These are phyloP conservation scores for Drosophila ananassae DNA, from an alignment of 1,140 invertebrate species.

Conservation along the genomic window DNA sequence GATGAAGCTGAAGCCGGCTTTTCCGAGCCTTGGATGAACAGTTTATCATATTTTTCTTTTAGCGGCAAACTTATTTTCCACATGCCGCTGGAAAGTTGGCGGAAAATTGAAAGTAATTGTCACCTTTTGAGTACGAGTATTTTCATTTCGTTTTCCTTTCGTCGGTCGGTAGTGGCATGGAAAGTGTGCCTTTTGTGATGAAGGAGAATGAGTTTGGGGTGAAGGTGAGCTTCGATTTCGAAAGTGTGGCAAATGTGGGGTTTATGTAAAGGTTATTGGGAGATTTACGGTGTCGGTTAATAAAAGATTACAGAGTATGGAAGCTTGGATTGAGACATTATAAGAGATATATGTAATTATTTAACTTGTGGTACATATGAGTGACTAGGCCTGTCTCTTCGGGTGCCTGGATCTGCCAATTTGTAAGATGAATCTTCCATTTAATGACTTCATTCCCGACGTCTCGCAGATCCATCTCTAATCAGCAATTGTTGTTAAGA, in stretches of 20 bases:
- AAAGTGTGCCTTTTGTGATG: conserved; percentile 49
- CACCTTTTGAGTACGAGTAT: conserved; percentile 59
- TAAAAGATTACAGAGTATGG: neutral
- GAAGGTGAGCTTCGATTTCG: conserved; percentile 50
- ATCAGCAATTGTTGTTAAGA: conserved; percentile 50
- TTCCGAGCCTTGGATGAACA: conserved; percentile 26
- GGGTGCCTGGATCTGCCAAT: conserved; percentile 1
- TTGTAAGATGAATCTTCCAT: conserved; percentile 31
- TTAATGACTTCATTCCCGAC: conserved; percentile 45
- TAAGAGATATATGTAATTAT: neutral
- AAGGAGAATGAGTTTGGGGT: conserved; percentile 44
- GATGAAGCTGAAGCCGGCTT: conserved; percentile 16
- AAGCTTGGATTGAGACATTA: neutral
- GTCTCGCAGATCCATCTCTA: conserved; percentile 43
- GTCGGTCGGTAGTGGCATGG: conserved; percentile 26
- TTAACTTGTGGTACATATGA: neutral
- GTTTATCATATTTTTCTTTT: conserved; percentile 18
- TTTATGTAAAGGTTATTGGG: conserved; percentile 11
- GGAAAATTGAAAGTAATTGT: conserved; percentile 81
- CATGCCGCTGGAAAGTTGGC: conserved; percentile 41
- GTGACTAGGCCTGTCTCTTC: no score
- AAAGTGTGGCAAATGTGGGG: conserved; percentile 34
- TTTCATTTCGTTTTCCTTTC: conserved; percentile 38
- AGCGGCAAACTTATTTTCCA: conserved; percentile 13
- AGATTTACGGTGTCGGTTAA: neutral